These are phyloP conservation scores for Capreolus pygargus DNA, from an alignment of 2,113 vertebrate genomes.

Conservation along the genomic window DNA sequence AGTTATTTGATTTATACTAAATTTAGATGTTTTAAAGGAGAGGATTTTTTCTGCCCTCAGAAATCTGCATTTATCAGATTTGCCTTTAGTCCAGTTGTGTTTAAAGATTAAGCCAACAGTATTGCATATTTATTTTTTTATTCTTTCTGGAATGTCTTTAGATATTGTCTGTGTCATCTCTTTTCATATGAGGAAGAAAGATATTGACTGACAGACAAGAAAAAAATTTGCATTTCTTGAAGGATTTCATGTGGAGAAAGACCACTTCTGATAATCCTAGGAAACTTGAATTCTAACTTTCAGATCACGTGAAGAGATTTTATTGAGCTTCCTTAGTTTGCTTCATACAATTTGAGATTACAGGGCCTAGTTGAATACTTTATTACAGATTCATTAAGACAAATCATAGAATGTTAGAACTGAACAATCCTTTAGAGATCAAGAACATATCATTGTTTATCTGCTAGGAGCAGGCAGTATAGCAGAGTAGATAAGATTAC, in stretches of 20 bases:
- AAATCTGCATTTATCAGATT: conserved; percentile 22
- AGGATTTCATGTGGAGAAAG: neutral
- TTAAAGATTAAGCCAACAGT: conserved; percentile 9
- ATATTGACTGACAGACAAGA: neutral
- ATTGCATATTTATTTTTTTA: neutral
- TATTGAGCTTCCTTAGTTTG: neutral
- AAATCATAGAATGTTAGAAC: neutral
- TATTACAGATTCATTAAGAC: neutral
- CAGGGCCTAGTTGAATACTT: neutral
- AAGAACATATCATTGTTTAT: neutral
- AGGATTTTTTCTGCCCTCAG: neutral
- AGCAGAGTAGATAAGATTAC: neutral
- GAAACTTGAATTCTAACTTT: neutral
- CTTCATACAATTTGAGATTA: neutral
- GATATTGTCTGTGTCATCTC: neutral
- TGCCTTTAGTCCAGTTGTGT: neutral
- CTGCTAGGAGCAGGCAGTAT: neutral
- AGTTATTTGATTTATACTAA: conserved; percentile 2
- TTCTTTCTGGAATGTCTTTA: conserved; percentile 1
- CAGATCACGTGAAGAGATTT: neutral
- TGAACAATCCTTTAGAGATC: neutral
- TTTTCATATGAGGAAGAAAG: conserved; percentile 15
- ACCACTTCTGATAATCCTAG: neutral
- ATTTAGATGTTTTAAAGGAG: conserved; percentile 22
- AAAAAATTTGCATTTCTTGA: conserved; percentile 36